These are phyloP conservation scores for Protobothrops flavoviridis DNA, from an alignment of 2,113 vertebrate species.

Conservation along the genomic window DNA sequence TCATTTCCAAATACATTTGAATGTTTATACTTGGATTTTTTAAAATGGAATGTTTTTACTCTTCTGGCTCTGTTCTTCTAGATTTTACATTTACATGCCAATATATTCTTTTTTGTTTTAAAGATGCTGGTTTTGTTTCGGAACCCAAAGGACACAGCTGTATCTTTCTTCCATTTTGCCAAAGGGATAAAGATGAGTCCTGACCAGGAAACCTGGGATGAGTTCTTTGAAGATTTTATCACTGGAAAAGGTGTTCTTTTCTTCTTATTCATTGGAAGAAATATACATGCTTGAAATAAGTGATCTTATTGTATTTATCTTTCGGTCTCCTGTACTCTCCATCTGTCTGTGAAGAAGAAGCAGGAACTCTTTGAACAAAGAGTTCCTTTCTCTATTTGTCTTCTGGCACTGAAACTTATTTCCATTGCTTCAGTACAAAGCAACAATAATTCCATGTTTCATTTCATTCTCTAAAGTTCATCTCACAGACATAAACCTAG, in stretches of 20 bases:
- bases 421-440: not conserved
- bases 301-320: not conserved
- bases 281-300: not conserved
- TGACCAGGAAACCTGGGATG: not conserved
- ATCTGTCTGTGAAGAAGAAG: not conserved
- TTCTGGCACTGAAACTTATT: not conserved
- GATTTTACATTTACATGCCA: not conserved
- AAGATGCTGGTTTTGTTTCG: constrained; percentile 26
- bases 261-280: not conserved
- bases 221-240: constrained; percentile 32
- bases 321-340: not conserved
- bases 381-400: not conserved
- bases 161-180: constrained; percentile 33
- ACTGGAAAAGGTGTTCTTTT: not conserved
- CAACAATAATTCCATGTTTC: not conserved
- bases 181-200: not conserved
- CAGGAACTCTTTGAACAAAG: not conserved
- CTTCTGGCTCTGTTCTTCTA: not conserved
- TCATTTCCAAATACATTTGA: not conserved
- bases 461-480: not conserved
- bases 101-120: not conserved
- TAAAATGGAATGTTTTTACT: not conserved
- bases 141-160: constrained; percentile 14
- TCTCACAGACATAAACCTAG: not conserved
- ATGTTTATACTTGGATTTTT: not conserved